Evolutionary conservation across 2,888 invertebrate genomes (phyloP).

Genomic region (Nephrotoma appendiculata): DNA sequence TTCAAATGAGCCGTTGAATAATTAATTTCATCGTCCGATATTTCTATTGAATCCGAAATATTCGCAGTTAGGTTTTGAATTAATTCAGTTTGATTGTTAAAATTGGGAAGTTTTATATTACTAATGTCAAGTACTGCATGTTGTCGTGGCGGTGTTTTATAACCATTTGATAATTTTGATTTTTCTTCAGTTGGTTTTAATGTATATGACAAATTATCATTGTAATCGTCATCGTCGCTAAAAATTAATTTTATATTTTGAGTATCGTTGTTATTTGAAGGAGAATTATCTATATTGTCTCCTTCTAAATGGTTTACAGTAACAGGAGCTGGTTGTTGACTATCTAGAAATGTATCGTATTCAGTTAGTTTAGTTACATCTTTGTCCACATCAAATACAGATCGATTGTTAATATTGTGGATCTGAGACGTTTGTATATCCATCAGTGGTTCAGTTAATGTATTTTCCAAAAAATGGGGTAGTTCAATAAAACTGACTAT

Average conservation of each 20-base stretch:
- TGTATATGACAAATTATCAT: background rate
- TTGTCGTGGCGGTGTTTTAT: background rate
- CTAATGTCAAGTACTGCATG: background rate
- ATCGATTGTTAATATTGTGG: background rate
- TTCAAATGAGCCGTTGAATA: constrained; percentile 6
- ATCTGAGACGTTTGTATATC: background rate
- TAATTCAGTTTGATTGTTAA: background rate
- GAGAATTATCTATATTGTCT: background rate
- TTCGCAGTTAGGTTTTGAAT: background rate
- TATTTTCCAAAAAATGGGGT: background rate
- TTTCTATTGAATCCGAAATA: constrained; percentile 6
- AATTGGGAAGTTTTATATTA: background rate
- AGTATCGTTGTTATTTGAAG: background rate
- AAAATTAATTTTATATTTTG: background rate
- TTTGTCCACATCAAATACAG: background rate
- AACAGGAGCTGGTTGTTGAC: background rate
- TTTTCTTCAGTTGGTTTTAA: background rate
- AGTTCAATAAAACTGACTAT: background rate
- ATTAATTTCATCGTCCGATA: constrained; percentile 7
- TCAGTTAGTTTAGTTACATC: background rate
- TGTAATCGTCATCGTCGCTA: background rate
- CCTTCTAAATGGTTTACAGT: background rate
- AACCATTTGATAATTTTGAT: background rate
- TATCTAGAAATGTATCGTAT: background rate
- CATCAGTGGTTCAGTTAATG: background rate